Conservation (phyloP, 1,140 invertebrate genomes). For the Coenobita brevimanus region DNA sequence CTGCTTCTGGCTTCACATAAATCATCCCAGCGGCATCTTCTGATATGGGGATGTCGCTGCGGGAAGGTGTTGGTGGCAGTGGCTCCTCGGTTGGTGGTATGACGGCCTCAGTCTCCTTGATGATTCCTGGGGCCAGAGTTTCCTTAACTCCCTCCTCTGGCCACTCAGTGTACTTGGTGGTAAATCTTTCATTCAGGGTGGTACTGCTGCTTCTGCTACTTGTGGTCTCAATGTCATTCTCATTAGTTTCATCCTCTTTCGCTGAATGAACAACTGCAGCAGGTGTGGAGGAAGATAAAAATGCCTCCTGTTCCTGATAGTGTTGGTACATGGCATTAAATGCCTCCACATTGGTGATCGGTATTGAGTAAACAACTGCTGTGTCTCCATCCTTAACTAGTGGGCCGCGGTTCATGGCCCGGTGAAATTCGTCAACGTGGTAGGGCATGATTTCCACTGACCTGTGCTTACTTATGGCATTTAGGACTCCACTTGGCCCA, state of each 20-base stretch:
- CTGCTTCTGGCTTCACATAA: not conserved
- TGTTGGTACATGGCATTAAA: slow-evolving; percentile 57
- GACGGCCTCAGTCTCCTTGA: slow-evolving; percentile 42
- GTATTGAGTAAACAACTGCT: slow-evolving; percentile 50
- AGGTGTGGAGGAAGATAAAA: not conserved
- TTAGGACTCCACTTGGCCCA: slow-evolving; percentile 10
- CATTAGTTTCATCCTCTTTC: slow-evolving; percentile 41
- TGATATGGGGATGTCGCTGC: slow-evolving; percentile 31
- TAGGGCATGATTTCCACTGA: slow-evolving; percentile 30
- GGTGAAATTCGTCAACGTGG: slow-evolving; percentile 52
- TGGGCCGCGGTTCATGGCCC: slow-evolving; percentile 29
- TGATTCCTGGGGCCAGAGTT: slow-evolving; percentile 26
- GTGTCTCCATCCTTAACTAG: slow-evolving; percentile 44
- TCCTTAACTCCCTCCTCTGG: slow-evolving; percentile 13
- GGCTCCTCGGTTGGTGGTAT: slow-evolving; percentile 47
- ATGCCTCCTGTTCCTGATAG: slow-evolving; percentile 33
- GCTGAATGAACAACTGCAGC: not conserved
- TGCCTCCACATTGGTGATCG: slow-evolving; percentile 50
- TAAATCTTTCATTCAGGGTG: not conserved
- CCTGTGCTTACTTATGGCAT: slow-evolving; percentile 3
- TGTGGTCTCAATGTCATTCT: slow-evolving; percentile 27
- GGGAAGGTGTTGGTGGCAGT: slow-evolving; percentile 47
- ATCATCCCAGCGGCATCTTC: not conserved
- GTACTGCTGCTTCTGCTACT: not conserved
- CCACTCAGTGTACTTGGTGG: not conserved